Conservation (phyloP, 2,113 vertebrate genomes). For the Peromyscus polionotus region DNA sequence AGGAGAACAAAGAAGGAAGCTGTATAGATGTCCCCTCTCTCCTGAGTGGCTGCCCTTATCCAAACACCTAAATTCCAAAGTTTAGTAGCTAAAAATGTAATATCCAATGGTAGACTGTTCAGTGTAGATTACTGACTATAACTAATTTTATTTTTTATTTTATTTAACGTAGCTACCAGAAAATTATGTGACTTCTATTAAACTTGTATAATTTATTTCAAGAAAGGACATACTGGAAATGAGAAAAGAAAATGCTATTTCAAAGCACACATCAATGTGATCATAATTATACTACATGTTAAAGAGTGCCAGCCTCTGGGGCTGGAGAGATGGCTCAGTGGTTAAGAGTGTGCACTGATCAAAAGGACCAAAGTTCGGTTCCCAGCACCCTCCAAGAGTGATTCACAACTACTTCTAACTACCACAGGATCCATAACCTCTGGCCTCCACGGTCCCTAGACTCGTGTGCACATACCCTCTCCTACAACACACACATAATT, state of each 20-base stretch:
- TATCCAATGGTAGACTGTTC: not conserved
- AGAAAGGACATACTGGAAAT: not conserved
- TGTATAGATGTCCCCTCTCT: not conserved
- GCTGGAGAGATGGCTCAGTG: not conserved
- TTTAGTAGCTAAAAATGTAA: not conserved
- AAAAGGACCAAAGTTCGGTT: not conserved
- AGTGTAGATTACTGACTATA: slow-evolving; percentile 1
- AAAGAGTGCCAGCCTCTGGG: not conserved
- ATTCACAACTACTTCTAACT: not conserved
- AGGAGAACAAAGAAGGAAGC: not conserved
- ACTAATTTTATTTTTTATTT: slow-evolving; percentile 40
- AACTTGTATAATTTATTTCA: not conserved
- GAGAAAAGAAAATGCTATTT: slow-evolving; percentile 1
- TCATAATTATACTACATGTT: not conserved
- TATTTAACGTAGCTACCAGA: slow-evolving; percentile 1
- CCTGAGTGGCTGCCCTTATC: not conserved
- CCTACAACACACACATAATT: not conserved
- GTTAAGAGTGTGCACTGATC: not conserved
- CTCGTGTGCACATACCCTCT: not conserved
- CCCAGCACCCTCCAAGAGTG: not conserved
- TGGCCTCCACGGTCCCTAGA: not conserved
- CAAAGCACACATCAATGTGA: not conserved
- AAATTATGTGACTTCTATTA: not conserved
- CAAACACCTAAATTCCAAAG: slow-evolving; percentile 12
- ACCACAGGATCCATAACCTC: not conserved